Conservation (phyloP, 2,888 invertebrate species). For the Spicauda simplicius region DNA sequence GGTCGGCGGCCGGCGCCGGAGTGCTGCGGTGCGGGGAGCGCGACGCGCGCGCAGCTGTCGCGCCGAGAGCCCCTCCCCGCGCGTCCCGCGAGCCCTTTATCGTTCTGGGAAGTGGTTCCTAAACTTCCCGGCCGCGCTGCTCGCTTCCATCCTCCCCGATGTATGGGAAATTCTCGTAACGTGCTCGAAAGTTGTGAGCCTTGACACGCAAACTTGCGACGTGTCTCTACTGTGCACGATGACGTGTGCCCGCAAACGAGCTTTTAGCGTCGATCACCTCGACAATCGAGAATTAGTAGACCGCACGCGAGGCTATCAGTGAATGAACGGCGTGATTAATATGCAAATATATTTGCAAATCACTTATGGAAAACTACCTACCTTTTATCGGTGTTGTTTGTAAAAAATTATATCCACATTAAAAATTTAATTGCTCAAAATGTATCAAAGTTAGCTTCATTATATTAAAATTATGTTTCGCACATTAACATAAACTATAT, state of each 20-base stretch:
- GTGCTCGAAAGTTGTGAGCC: slow-evolving; percentile 72
- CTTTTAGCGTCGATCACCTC: slow-evolving; percentile 54
- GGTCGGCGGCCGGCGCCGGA: slow-evolving; percentile 65
- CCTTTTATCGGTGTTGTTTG: slow-evolving; percentile 4
- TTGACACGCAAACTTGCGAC: slow-evolving; percentile 65
- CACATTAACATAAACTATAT: neutral
- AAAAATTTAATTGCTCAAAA: neutral
- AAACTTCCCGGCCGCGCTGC: slow-evolving; percentile 80
- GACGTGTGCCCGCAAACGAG: slow-evolving; percentile 57
- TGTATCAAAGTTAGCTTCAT: neutral
- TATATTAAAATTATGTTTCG: neutral
- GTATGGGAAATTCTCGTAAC: slow-evolving; percentile 50
- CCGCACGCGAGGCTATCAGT: slow-evolving; percentile 45
- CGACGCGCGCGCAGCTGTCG: slow-evolving; percentile 81
- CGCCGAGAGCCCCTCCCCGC: slow-evolving; percentile 58
- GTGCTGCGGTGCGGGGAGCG: slow-evolving; percentile 64
- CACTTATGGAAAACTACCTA: slow-evolving; percentile 29
- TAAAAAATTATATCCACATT: neutral
- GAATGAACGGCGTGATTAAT: slow-evolving; percentile 43
- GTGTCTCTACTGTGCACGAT: slow-evolving; percentile 51
- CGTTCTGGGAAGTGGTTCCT: slow-evolving; percentile 85
- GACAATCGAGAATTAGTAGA: slow-evolving; percentile 36
- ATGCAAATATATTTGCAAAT: slow-evolving; percentile 33
- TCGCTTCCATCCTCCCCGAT: slow-evolving; percentile 56
- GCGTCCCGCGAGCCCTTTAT: slow-evolving; percentile 71